A percentile compares a stretch with the other conserved stretches of the same genome.
Conservation (phyloP, 2,113 vertebrate genomes). For the Otolemur garnettii region DNA sequence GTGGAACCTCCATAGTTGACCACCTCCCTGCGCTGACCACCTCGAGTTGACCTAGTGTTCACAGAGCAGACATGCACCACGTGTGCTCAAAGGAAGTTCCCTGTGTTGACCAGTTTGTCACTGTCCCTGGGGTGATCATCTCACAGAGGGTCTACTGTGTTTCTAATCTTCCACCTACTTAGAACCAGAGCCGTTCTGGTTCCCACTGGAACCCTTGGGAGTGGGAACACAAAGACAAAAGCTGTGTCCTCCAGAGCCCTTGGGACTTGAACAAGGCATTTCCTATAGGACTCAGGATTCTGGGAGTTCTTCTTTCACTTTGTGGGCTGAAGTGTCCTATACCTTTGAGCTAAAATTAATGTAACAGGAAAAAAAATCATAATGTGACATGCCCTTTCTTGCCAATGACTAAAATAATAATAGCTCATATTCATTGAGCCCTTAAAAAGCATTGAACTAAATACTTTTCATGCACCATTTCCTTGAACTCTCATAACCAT, state of each 20-base stretch:
- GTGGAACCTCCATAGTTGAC: too few species aligned
- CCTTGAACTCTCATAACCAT: conserved; percentile 40
- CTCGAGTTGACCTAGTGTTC: too few species aligned
- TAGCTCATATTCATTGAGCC: conserved; percentile 32
- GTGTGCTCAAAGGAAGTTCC: too few species aligned
- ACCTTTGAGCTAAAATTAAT: conserved; percentile 51
- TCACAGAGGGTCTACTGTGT: background rate
- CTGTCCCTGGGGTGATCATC: too few species aligned
- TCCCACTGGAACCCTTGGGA: background rate
- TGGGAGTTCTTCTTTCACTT: background rate
- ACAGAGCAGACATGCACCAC: too few species aligned
- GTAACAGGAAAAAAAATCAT: background rate
- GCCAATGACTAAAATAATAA: conserved; percentile 43
- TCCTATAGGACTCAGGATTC: background rate
- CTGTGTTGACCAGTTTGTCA: too few species aligned
- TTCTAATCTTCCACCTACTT: conserved; percentile 21
- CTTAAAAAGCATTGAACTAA: conserved; percentile 55
- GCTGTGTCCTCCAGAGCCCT: rapidly evolving
- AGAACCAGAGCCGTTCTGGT: background rate
- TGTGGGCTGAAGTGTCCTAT: background rate
- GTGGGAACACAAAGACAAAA: conserved; percentile 29
- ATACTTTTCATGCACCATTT: conserved; percentile 33
- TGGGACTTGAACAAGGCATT: background rate
- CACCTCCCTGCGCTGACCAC: too few species aligned
- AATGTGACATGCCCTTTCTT: conserved; percentile 51